A percentile compares a stretch with the other conserved stretches of the same genome.
These are phyloP conservation scores for Cecropterus lyciades DNA, from an alignment of 1,140 invertebrate genomes.

Conservation along the genomic window DNA sequence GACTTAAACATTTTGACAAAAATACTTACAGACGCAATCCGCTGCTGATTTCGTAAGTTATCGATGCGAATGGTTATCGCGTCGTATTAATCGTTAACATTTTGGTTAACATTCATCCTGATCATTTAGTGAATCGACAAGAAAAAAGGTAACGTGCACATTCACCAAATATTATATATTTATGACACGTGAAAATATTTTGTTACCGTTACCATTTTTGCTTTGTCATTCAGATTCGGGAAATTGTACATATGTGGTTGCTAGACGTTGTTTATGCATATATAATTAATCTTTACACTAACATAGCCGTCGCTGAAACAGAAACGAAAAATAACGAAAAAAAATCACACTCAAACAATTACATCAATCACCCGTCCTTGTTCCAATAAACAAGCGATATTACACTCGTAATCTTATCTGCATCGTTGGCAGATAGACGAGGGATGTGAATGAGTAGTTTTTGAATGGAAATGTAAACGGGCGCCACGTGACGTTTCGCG, in stretches of 20 bases:
- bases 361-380: neutral
- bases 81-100: constrained; percentile 6
- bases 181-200: too few relatives aligned
- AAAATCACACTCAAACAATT: neutral
- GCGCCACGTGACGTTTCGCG: constrained; percentile 43
- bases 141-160: too few relatives aligned
- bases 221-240: too few relatives aligned
- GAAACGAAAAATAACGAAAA: neutral
- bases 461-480: constrained; percentile 62
- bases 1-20: constrained; percentile 23
- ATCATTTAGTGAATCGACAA: neutral
- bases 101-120: constrained; percentile 1
- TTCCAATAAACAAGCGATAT: constrained; percentile 3
- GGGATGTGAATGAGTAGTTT: constrained; percentile 32
- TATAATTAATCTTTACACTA: too few relatives aligned
- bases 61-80: neutral
- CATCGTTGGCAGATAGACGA: constrained; percentile 26
- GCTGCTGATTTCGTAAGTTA: constrained; percentile 1
- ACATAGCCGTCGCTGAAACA: too few relatives aligned
- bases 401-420: constrained; percentile 42
- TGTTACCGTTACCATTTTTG: too few relatives aligned
- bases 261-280: too few relatives aligned
- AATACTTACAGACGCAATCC: neutral
- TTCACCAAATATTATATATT: too few relatives aligned
- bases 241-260: too few relatives aligned